phyloP scores from a whole-genome alignment of 2,797 vertebrate genomes.

The Gymnoscopelus microlampas region DNA sequence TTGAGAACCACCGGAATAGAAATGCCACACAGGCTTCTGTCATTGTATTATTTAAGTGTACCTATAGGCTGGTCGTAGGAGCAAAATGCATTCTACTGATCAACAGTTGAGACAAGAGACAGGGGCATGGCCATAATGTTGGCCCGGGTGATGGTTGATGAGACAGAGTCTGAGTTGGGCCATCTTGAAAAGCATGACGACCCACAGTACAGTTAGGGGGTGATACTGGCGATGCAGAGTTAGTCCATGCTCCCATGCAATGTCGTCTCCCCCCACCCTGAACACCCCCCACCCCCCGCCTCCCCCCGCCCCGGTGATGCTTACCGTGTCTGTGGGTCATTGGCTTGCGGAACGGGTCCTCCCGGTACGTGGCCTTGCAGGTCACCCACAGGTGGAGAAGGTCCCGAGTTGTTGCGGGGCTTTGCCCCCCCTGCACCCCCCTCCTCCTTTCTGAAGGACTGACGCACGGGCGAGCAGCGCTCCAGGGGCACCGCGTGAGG shows the following conservation, averaged over 20 bases:
- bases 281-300: neutral
- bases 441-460: conserved; percentile 92
- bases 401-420: conserved; percentile 76
- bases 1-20: too few relatives aligned
- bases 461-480: conserved; percentile 90
- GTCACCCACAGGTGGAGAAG: conserved; percentile 81
- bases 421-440: conserved; percentile 70
- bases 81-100: too few relatives aligned
- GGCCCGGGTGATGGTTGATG: conserved; percentile 56
- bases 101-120: conserved; percentile 32
- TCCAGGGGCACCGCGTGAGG: conserved; percentile 80
- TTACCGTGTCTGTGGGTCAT: conserved; percentile 95
- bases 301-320: conserved; percentile 30
- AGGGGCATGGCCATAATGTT: conserved; percentile 39
- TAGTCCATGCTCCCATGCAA: conserved; percentile 77
- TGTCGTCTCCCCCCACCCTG: conserved; percentile 11
- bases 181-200: conserved; percentile 47
- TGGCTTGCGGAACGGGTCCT: conserved; percentile 73
- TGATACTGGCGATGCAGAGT: conserved; percentile 74
- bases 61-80: too few relatives aligned
- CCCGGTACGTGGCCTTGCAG: conserved; percentile 76
- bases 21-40: too few relatives aligned
- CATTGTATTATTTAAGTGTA: too few relatives aligned
- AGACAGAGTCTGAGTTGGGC: conserved; percentile 48
- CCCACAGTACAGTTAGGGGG: conserved; percentile 61